Evolutionary conservation across 2,888 invertebrate genomes (phyloP).

Genomic region (Orthonychiurus folsomi): DNA sequence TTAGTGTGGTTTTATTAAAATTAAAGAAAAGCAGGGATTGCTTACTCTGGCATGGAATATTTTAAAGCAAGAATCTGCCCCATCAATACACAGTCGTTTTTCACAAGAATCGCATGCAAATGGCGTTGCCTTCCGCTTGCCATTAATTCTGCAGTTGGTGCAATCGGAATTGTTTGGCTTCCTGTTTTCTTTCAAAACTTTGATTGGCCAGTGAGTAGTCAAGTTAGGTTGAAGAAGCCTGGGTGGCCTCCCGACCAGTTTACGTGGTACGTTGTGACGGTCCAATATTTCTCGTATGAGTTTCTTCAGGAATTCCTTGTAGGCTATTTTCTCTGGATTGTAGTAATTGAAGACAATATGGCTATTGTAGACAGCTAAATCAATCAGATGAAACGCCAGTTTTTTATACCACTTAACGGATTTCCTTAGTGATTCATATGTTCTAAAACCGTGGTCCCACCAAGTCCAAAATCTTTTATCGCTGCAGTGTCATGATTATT

Average conservation of each 20-base stretch:
- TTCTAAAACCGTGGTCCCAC: conserved; percentile 18
- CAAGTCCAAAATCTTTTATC: conserved; percentile 13
- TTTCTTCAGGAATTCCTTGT: background rate
- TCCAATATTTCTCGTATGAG: background rate
- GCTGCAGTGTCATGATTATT: background rate
- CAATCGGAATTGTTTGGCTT: background rate
- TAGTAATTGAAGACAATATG: background rate
- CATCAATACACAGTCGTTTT: background rate
- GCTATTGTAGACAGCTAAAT: conserved; percentile 10
- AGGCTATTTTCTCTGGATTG: background rate
- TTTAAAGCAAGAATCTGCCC: background rate
- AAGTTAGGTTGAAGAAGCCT: background rate
- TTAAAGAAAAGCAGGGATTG: too few species aligned
- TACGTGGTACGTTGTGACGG: background rate
- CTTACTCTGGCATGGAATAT: background rate
- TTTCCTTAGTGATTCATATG: background rate
- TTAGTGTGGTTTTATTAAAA: too few species aligned
- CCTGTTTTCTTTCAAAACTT: background rate
- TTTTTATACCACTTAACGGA: conserved; percentile 17
- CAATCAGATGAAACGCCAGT: conserved; percentile 12
- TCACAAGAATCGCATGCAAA: background rate
- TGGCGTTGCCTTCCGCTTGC: background rate
- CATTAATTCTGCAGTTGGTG: background rate
- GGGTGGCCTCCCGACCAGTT: background rate
- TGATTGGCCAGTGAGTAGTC: background rate